Base-by-base conservation (phyloP, 2,797 vertebrate genomes). In the Coilia nasus region DNA sequence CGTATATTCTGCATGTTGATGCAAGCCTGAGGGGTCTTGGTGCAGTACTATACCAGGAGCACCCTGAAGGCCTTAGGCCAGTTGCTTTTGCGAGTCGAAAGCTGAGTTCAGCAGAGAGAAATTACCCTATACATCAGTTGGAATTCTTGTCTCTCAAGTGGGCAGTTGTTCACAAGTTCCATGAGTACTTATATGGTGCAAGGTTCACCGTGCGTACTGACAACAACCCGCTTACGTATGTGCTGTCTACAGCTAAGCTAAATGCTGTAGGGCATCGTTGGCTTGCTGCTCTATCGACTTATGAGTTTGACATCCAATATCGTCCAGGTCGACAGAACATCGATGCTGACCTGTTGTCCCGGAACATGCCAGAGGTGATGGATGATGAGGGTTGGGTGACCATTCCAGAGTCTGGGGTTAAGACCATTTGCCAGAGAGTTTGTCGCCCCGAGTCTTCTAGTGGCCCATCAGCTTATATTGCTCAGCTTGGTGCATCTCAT, bases 71-170 rank as follows among this genome's bases (percentile, higher is more conserved):
- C 54, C 0, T 56, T 10, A 10, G 54, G 2, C 54, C 54, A 2
- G 54, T 56, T 56, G 54, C 54, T 11, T 56, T 56, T 56, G 54
- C 54, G 2, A 56, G 64, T 21, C 11, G 64, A 23, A 23, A 71
- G 23, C 2, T 23, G 15, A 71, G 10, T 21, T 25, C 5, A 84
- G 17, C 44, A n/a, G 14, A 81, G 80, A 0, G 21, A n/a, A 84
- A 62, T 23, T 87, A 86, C 23, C 78, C 81, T 0, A 41, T 86
- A 12, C 83, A 87, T 54, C 81, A 88, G 50, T n/a, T 88, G 0
- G 75, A 85, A 60, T 85, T 75, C 19, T n/a, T 75, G 83, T 46
- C 62, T 6, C 7, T 56, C 54, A 56, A 56, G 54, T 56, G 54
- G 54, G 54, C 54, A 0, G 54, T 56, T 2, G 83, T 84, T n/a